These are phyloP conservation scores for Eupsilia transversa DNA, from an alignment of 2,888 invertebrate species.

Conservation along the genomic window DNA sequence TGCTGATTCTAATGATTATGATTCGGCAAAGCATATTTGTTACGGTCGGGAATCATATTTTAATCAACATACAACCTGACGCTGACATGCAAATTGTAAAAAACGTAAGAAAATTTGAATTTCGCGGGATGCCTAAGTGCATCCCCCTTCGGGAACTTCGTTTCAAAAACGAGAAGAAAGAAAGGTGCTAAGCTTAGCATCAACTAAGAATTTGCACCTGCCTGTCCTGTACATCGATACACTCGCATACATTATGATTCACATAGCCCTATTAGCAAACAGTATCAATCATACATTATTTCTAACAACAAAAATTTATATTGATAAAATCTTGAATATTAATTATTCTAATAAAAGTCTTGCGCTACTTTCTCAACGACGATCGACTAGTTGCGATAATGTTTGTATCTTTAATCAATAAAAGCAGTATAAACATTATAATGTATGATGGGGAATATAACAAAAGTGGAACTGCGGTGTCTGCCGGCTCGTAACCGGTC, in stretches of 20 bases:
- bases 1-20: too few relatives aligned
- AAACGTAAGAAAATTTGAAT: too few relatives aligned
- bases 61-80: too few relatives aligned
- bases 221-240: conserved; percentile 10
- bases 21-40: too few relatives aligned
- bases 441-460: conserved; percentile 66
- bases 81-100: too few relatives aligned
- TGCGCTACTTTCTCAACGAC: conserved; percentile 20
- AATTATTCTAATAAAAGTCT: conserved; percentile 20
- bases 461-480: conserved; percentile 66
- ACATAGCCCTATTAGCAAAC: conserved; percentile 9
- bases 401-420: conserved; percentile 25
- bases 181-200: conserved; percentile 9
- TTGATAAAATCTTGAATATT: neutral
- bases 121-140: too few relatives aligned
- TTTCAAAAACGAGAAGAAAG: neutral
- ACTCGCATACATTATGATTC: neutral
- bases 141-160: too few relatives aligned
- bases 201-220: conserved; percentile 29
- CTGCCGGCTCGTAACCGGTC: conserved; percentile 79
- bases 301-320: neutral
- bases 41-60: too few relatives aligned
- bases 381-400: conserved; percentile 15
- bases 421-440: conserved; percentile 38
- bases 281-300: conserved; percentile 22